phyloP scores from a whole-genome alignment of 2,113 vertebrate genomes.

The Carlito syrichta region DNA sequence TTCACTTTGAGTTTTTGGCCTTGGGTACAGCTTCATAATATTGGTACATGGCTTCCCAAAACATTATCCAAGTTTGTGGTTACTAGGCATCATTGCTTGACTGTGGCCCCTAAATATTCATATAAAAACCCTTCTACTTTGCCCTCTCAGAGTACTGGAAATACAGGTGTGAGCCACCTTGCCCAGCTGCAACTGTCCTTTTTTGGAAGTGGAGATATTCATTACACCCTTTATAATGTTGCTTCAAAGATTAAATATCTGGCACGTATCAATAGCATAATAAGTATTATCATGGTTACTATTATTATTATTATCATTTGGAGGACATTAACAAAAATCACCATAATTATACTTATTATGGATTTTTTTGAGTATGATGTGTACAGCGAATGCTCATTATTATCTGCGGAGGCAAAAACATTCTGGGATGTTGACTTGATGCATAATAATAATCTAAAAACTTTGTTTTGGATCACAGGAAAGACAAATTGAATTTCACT shows the following conservation, averaged over 20 bases:
- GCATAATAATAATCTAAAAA: no score
- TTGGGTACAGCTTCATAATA: no score
- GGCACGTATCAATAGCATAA: no score
- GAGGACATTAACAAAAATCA: background rate
- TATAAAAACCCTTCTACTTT: background rate
- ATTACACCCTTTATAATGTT: background rate
- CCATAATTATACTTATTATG: background rate
- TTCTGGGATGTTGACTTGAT: background rate
- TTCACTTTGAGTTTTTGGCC: no score
- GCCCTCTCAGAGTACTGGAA: background rate
- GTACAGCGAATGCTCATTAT: accelerated
- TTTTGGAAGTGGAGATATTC: accelerated
- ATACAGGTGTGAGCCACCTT: background rate
- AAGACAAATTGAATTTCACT: background rate
- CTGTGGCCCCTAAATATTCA: accelerated
- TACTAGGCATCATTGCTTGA: accelerated
- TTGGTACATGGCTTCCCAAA: background rate
- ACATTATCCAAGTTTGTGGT: background rate
- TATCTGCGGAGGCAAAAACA: background rate
- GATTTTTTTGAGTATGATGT: background rate
- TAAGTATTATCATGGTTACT: accelerated
- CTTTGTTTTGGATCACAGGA: no score
- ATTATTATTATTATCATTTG: background rate
- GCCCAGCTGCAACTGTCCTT: background rate
- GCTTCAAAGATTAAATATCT: background rate